These are phyloP conservation scores for Sander lucioperca DNA, from an alignment of 2,113 vertebrate species.

Conservation along the genomic window DNA sequence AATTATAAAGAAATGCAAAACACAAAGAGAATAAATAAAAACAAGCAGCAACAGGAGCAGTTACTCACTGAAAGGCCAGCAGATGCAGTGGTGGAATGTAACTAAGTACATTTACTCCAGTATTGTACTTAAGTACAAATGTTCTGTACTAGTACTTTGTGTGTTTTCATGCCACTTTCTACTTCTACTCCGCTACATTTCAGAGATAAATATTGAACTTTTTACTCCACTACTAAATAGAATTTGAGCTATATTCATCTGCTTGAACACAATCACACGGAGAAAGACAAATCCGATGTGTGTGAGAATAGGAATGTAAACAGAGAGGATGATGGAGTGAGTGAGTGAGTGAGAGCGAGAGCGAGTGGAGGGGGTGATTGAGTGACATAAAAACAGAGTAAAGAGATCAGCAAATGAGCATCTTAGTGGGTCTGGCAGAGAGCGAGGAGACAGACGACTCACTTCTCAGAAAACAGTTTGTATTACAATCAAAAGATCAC, in stretches of 20 bases:
- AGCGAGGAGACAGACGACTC: slow-evolving; percentile 5
- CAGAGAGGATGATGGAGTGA: slow-evolving; percentile 10
- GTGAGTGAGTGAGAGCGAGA: not conserved
- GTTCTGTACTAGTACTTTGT: too few relatives aligned
- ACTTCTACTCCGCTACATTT: too few relatives aligned
- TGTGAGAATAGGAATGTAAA: not conserved
- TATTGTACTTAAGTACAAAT: too few relatives aligned
- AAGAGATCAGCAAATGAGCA: slow-evolving; percentile 42
- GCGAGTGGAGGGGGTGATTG: not conserved
- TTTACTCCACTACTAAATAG: too few relatives aligned
- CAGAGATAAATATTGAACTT: too few relatives aligned
- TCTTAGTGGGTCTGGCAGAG: slow-evolving; percentile 32
- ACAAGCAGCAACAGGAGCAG: slow-evolving; percentile 5
- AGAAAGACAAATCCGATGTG: not conserved
- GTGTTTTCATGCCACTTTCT: too few relatives aligned
- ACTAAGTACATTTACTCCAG: too few relatives aligned
- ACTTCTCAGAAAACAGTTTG: slow-evolving; percentile 40
- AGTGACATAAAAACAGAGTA: slow-evolving; percentile 21
- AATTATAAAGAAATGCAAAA: not conserved
- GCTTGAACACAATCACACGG: not conserved
- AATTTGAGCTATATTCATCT: not conserved
- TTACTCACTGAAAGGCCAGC: not conserved
- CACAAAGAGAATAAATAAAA: not conserved
- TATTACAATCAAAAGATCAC: slow-evolving; percentile 18
- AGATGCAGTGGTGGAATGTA: not conserved